Percentiles rank a stretch among this genome's conserved stretches.
phyloP scores from a whole-genome alignment of 2,888 invertebrate genomes.

The Drosophila sordidapex region DNA sequence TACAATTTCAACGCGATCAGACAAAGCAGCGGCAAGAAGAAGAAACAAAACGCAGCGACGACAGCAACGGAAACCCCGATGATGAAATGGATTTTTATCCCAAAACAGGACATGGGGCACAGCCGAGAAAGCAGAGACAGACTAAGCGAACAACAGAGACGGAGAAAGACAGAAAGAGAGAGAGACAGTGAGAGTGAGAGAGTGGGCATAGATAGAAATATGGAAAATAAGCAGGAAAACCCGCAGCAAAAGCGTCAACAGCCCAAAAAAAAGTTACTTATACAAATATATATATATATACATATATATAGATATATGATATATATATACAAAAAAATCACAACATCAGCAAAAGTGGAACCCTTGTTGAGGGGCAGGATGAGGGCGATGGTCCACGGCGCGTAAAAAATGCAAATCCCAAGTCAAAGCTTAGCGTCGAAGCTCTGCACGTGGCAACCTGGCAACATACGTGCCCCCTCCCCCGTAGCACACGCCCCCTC shows the following conservation, averaged over 20 bases:
- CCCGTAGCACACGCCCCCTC: background rate
- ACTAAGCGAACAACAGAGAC: slow-evolving; percentile 2
- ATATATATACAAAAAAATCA: slow-evolving; percentile 54
- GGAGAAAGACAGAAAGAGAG: slow-evolving; percentile 5
- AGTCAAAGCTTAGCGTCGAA: slow-evolving; percentile 81
- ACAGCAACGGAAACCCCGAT: slow-evolving; percentile 72
- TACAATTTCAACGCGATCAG: slow-evolving; percentile 83
- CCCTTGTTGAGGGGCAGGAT: slow-evolving; percentile 6
- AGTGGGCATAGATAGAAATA: slow-evolving; percentile 38
- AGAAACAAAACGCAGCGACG: slow-evolving; percentile 27
- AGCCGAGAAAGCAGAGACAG: slow-evolving; percentile 20
- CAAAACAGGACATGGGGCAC: slow-evolving; percentile 73
- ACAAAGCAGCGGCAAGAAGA: slow-evolving; percentile 62
- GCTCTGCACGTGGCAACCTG: slow-evolving; percentile 76
- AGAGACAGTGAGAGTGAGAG: background rate
- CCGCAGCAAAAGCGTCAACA: slow-evolving; percentile 79
- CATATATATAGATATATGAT: background rate
- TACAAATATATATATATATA: background rate
- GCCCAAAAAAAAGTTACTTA: slow-evolving; percentile 13
- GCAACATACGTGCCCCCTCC: slow-evolving; percentile 56
- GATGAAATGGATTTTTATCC: slow-evolving; percentile 82
- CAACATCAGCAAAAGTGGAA: slow-evolving; percentile 79
- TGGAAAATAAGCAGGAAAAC: slow-evolving; percentile 59
- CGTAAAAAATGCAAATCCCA: slow-evolving; percentile 82
- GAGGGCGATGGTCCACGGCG: slow-evolving; percentile 53